These are phyloP conservation scores for Dendrolimus punctatus DNA, from an alignment of 1,140 invertebrate genomes.

Conservation along the genomic window DNA sequence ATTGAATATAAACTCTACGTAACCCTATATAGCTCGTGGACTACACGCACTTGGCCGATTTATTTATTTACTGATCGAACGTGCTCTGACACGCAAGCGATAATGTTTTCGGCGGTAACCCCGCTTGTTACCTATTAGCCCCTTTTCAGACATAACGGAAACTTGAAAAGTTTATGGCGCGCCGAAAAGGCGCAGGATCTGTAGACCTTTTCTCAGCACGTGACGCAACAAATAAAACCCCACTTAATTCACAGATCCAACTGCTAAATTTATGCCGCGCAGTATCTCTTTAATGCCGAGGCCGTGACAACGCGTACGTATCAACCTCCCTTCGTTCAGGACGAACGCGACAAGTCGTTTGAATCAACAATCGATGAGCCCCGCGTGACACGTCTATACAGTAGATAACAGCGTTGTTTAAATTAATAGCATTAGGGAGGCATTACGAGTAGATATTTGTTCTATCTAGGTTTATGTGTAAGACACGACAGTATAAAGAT, in stretches of 20 bases:
- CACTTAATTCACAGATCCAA: slow-evolving; percentile 63
- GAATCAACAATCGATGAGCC: slow-evolving; percentile 34
- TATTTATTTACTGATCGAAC: background rate
- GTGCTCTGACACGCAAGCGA: slow-evolving; percentile 3
- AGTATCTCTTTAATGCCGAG: slow-evolving; percentile 58
- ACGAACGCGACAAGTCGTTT: slow-evolving; percentile 29
- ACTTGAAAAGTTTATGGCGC: slow-evolving; percentile 30
- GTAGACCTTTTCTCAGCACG: slow-evolving; percentile 34
- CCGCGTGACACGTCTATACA: slow-evolving; percentile 11
- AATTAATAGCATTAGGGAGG: slow-evolving; percentile 7
- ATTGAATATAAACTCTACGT: too few relatives aligned
- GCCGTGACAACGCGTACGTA: slow-evolving; percentile 58
- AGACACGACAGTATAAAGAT: background rate
- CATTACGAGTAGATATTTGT: slow-evolving; percentile 1
- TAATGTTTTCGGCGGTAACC: slow-evolving; percentile 3
- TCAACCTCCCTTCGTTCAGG: slow-evolving; percentile 24
- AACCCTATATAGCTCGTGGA: too few relatives aligned
- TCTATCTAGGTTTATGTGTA: background rate
- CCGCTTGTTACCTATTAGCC: slow-evolving; percentile 6
- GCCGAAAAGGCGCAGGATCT: slow-evolving; percentile 36
- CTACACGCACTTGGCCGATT: too few relatives aligned
- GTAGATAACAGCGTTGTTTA: slow-evolving; percentile 10
- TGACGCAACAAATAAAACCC: slow-evolving; percentile 64
- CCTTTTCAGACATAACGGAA: slow-evolving; percentile 19
- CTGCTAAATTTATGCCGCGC: slow-evolving; percentile 61